Percentiles rank a stretch among this genome's conserved stretches.
phyloP scores from a whole-genome alignment of 37 sponge, comb jelly and placozoan genomes.

The Hexactinellida sp. region DNA sequence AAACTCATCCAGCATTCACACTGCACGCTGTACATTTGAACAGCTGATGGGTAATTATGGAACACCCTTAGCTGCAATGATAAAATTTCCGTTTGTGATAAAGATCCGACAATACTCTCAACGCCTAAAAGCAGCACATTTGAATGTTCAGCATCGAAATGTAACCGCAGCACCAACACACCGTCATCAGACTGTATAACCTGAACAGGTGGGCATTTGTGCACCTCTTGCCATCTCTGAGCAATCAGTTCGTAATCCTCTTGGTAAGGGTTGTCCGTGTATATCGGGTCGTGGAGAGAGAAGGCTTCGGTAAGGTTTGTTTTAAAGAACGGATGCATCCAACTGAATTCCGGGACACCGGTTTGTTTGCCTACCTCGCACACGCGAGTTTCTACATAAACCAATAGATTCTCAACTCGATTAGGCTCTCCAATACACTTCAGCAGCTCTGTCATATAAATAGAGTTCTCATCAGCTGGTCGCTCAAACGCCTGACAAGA shows the following conservation, averaged over 20 bases:
- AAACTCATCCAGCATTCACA: neutral
- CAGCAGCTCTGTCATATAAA: slow-evolving; percentile 23
- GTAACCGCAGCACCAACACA: slow-evolving; percentile 33
- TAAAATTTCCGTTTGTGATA: neutral
- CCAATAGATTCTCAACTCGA: slow-evolving; percentile 21
- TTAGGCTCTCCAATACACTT: neutral
- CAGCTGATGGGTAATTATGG: neutral
- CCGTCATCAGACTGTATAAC: slow-evolving; percentile 20
- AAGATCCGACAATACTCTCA: slow-evolving; percentile 15
- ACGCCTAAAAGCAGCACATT: slow-evolving; percentile 66
- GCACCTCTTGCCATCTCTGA: slow-evolving; percentile 6
- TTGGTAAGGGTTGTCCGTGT: neutral
- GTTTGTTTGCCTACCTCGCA: neutral
- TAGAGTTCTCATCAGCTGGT: slow-evolving; percentile 19
- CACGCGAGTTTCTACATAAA: slow-evolving; percentile 12
- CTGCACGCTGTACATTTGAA: neutral
- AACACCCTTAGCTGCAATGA: neutral
- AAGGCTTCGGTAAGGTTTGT: neutral
- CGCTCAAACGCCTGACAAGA: slow-evolving; percentile 15
- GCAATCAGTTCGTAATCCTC: neutral
- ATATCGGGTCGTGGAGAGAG: slow-evolving; percentile 18
- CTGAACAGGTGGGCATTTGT: neutral
- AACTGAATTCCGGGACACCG: neutral
- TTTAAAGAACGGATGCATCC: slow-evolving; percentile 21
- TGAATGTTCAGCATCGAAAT: slow-evolving; percentile 80